A percentile compares a stretch with the other conserved stretches of the same genome.
phyloP scores from a whole-genome alignment of 1,140 invertebrate species.

The Papilio machaon region DNA sequence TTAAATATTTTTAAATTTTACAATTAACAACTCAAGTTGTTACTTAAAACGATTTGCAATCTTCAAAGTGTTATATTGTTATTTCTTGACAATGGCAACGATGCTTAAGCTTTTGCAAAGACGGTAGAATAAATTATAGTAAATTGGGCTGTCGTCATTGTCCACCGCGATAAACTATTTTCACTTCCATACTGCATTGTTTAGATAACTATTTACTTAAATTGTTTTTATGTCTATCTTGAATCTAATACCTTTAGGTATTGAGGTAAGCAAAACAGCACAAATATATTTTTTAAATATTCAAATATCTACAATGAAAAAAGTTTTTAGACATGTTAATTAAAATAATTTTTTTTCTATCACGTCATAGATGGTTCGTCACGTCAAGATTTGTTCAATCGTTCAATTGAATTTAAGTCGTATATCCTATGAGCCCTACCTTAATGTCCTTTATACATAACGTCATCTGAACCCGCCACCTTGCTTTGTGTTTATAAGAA shows the following conservation, averaged over 20 bases:
- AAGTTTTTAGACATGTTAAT: no score
- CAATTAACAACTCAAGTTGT: not conserved
- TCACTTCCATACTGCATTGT: conserved; percentile 11
- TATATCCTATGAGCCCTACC: not conserved
- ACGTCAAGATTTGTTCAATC: no score
- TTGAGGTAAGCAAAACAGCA: no score
- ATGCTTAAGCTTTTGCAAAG: not conserved
- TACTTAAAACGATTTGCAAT: not conserved
- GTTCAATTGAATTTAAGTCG: no score
- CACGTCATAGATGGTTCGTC: no score
- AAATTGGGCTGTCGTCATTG: conserved; percentile 7
- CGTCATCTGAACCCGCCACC: not conserved
- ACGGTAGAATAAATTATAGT: conserved; percentile 4
- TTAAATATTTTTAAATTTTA: not conserved
- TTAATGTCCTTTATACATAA: conserved; percentile 9
- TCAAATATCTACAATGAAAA: no score
- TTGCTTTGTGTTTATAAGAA: not conserved
- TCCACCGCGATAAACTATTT: not conserved
- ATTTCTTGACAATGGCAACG: not conserved
- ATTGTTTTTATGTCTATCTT: not conserved
- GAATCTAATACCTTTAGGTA: no score
- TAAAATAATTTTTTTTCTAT: no score
- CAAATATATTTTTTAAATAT: no score
- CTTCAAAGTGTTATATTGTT: conserved; percentile 11
- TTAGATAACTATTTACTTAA: not conserved